These are phyloP conservation scores for Coecobrya sp. DNA, from an alignment of 2,888 invertebrate species.

Conservation along the genomic window DNA sequence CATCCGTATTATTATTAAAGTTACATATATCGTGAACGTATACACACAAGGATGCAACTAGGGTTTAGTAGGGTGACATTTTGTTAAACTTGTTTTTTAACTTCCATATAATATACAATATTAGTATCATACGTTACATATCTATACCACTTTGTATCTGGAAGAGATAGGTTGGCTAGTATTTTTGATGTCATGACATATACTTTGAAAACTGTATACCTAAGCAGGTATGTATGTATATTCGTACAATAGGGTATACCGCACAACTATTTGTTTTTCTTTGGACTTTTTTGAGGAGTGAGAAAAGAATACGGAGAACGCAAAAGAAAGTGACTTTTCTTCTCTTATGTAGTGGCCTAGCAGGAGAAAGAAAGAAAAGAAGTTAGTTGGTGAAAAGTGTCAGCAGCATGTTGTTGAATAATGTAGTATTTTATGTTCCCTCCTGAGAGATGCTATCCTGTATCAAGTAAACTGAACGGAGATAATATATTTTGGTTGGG, in stretches of 20 bases:
- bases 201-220: not conserved
- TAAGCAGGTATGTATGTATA: not conserved
- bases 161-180: conserved; percentile 4
- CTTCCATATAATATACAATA: not conserved
- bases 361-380: conserved; percentile 27
- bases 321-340: conserved; percentile 74
- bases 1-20: conserved; percentile 37
- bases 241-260: not conserved
- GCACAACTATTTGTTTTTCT: conserved; percentile 68
- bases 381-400: conserved; percentile 77
- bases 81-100: conserved; percentile 48
- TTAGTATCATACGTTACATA: not conserved
- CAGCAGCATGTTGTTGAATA: conserved; percentile 81
- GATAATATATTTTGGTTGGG: conserved; percentile 56
- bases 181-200: not conserved
- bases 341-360: not conserved
- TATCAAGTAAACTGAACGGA: conserved; percentile 29
- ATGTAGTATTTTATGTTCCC: conserved; percentile 79
- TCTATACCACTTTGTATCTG: not conserved
- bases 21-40: not conserved
- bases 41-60: conserved; percentile 4
- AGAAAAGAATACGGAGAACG: conserved; percentile 32
- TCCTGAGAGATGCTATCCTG: conserved; percentile 71
- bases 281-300: conserved; percentile 33
- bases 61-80: conserved; percentile 39